phyloP scores from a whole-genome alignment of 2,113 vertebrate species.

The Felis catus region DNA sequence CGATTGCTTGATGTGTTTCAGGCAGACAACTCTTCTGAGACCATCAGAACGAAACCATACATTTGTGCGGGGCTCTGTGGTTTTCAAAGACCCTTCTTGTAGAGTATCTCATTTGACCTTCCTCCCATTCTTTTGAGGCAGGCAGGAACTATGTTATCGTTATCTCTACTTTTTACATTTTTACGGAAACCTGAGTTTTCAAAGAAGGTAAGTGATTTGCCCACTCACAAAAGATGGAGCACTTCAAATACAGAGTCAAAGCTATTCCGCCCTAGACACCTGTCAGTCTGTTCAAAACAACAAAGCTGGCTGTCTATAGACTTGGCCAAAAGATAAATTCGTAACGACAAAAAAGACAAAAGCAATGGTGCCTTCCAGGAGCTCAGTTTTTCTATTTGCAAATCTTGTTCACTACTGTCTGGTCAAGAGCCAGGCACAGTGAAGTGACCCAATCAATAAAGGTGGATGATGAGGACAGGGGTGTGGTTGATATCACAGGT shows the following conservation, averaged over 20 bases:
- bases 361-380: neutral
- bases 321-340: neutral
- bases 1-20: neutral
- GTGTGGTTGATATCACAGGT: neutral
- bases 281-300: conserved; percentile 22
- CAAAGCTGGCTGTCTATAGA: conserved; percentile 24
- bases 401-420: neutral
- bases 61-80: neutral
- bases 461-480: neutral
- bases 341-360: neutral
- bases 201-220: conserved; percentile 37
- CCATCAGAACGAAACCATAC: neutral
- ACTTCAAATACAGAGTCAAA: conserved; percentile 45
- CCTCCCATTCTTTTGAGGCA: neutral
- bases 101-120: conserved; percentile 26
- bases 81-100: conserved; percentile 32
- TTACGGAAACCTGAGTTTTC: conserved; percentile 9
- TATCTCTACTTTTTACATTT: neutral
- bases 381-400: neutral
- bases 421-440: neutral
- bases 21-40: conserved; percentile 28
- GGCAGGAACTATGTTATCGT: neutral
- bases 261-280: neutral
- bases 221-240: conserved; percentile 19
- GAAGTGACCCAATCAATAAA: neutral